Evolutionary conservation across 2,797 vertebrate species (phyloP), one percentile per base, ranked within the genome.

Genomic region (Vipera ursinii): DNA sequence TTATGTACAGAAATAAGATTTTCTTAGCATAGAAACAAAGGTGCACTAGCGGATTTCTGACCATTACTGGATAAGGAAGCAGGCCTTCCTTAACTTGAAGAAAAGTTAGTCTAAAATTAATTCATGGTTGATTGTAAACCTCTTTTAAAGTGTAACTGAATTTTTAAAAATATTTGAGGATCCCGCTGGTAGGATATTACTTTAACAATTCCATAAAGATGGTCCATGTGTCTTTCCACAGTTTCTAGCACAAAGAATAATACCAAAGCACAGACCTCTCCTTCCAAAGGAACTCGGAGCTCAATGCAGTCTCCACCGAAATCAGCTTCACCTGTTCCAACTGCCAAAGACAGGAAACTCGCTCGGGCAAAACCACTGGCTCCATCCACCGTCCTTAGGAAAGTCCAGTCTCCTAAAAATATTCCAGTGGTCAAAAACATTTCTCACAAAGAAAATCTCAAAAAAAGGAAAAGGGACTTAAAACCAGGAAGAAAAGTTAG

Each of bases 401-500:
- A 98, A 96, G 98, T 98, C 97, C 97, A 85, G 96, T 97, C 95
- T 96, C 96, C 92, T 92, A 97, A 93, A 96, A 97, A 89, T 92
- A 92, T 91, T 92, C 93, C 97, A 88, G 55, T 96, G 32, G 96
- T 96, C 92, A 97, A 97, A 97, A 96, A 93, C 93, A 95, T 65
- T 89, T 94, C 97, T 94, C 95, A 95, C 78, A 91, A 96, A 44
- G 97, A 97, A 95, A 97, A 97, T 56, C 96, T 97, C 87, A 97
- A 98, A 96, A 97, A 98, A 90, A 99, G 98, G 96, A 98, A 98
- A 97, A 98, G 98, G 96, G 98, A 98, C 88, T 98, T 98, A 96
- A 98, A 98, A 94, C 98, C 98, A 22, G 98, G 98, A 95, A 98
- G 98, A 98, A 99, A 99, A 98, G 99, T 99, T 95, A 97, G 97